Base-by-base conservation (phyloP, 2,888 invertebrate species). In the Plebejus anna region DNA sequence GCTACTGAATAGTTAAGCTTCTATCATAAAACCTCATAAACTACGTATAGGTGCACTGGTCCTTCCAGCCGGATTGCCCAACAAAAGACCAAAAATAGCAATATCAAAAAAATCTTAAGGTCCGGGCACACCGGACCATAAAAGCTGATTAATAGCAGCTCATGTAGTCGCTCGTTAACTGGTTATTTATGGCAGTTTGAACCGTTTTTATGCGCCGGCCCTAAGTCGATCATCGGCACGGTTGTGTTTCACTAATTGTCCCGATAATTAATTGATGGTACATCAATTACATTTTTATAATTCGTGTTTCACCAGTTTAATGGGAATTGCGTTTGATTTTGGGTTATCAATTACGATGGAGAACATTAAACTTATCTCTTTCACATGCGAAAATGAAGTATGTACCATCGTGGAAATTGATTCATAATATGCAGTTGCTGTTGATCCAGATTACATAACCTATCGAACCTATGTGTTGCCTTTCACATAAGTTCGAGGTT, bases 141-240 rank as follows among this genome's bases (percentile, higher is more conserved):
- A 59, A 72, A 84, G 84, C 84, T 91, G 92, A 92, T 91, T 91
- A 89, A 92, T 91, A 84, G 85, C 84, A 81, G 86, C 83, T 86
- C 89, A 87, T 83, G 87, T 86, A 84, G 47, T 81, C 82, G 82
- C 86, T 90, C 90, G 89, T 92, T 91, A 92, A 91, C 87, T 80
- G 80, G 84, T 92, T 91, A 94, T 94, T 93, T 94, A 94, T 92
- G 85, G 87, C 90, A 89, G 89, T 92, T 92, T 91, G 92, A 92
- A 92, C 90, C 87, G 89, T 87, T 92, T 92, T 93, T 91, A 92
- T 92, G 91, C 87, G 81, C 78, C 78, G 81, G 78, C 80, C 80
- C 84, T 80, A 77, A 79, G 83, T 85, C 85, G 66, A 66, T 85
- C 85, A 87, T 85, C 84, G 84, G 80, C 81, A 79, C 76, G 77